phyloP scores from a whole-genome alignment of 2,113 vertebrate species.

The Chamaea fasciata region DNA sequence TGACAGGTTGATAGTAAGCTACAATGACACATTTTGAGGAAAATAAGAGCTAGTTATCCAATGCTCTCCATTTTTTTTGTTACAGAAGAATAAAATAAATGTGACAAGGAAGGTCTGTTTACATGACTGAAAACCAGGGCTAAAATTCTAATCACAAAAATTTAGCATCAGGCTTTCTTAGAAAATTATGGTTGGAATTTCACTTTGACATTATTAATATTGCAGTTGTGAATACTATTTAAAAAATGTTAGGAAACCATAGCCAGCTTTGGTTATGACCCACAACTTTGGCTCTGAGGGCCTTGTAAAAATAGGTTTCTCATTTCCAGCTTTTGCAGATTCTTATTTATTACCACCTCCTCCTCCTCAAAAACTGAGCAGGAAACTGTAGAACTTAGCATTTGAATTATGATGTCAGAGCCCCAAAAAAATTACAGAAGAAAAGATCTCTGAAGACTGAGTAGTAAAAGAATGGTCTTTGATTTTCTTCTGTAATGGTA shows the following conservation, averaged over 20 bases:
- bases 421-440: not conserved
- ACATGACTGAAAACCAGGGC: not conserved
- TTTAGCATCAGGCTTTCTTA: not conserved
- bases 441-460: not conserved
- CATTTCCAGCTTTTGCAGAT: not conserved
- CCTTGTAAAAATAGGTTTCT: not conserved
- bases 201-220: not conserved
- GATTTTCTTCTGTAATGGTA: not conserved
- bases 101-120: not conserved
- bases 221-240: not conserved
- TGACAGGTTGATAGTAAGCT: not conserved
- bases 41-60: not conserved
- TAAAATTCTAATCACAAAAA: not conserved
- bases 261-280: not conserved
- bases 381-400: not conserved
- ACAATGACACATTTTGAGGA: not conserved
- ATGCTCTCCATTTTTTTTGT: not conserved
- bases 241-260: not conserved
- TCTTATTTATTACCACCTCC: not conserved
- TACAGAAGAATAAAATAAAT: not conserved
- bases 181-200: not conserved
- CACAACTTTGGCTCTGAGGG: not conserved
- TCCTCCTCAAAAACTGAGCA: not conserved
- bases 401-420: not conserved
- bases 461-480: not conserved